These are phyloP conservation scores for Danio aesculapii DNA, from an alignment of 2,797 vertebrate species.

Conservation along the genomic window DNA sequence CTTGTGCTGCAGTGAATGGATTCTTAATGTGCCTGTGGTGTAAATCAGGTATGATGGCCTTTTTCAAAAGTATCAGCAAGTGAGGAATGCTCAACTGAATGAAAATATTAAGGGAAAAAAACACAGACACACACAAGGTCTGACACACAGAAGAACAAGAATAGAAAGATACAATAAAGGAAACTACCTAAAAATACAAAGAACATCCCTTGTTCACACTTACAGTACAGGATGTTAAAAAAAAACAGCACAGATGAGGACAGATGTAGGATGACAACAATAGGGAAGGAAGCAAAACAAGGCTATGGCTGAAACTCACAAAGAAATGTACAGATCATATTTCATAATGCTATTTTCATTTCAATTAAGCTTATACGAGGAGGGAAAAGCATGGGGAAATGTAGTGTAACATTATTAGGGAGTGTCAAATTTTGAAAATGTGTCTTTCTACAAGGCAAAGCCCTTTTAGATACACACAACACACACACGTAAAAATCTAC, in stretches of 20 bases:
- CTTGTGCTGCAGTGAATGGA: background rate
- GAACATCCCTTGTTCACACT: conserved; percentile 4
- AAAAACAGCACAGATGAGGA: background rate
- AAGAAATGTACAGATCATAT: background rate
- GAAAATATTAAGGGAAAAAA: background rate
- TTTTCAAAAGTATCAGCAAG: conserved; percentile 24
- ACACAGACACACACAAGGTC: background rate
- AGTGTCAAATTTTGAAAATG: too few species aligned
- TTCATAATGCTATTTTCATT: background rate
- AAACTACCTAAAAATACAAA: background rate
- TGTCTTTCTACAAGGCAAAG: too few species aligned
- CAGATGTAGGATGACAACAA: background rate
- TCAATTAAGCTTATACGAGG: background rate
- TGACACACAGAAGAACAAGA: too few species aligned
- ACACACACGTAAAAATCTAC: too few species aligned
- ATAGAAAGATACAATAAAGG: background rate
- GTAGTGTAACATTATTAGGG: background rate
- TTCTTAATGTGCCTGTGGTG: background rate
- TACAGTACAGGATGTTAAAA: conserved; percentile 2
- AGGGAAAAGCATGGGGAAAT: background rate
- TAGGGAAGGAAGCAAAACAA: conserved; percentile 13
- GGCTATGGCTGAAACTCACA: background rate
- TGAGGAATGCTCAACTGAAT: background rate
- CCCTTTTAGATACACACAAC: too few species aligned
- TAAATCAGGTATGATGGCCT: conserved; percentile 17